Evolutionary conservation across 2,888 invertebrate species (phyloP).

Genomic region (Microdon myrmicae): DNA sequence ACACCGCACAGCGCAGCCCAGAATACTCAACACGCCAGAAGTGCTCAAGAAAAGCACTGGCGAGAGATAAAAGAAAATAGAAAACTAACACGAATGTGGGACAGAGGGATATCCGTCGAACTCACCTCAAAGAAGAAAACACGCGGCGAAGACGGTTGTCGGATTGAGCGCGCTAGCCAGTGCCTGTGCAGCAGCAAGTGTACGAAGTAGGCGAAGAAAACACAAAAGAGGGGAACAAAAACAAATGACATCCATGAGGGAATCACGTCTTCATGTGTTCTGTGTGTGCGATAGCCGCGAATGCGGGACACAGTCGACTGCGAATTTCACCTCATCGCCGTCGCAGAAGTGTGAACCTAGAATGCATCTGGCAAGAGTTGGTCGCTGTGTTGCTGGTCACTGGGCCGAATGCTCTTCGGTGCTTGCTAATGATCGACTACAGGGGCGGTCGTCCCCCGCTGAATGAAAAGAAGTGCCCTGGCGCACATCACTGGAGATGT

Average conservation of each 20-base stretch:
- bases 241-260: background rate
- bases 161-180: background rate
- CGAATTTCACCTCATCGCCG: too few relatives aligned
- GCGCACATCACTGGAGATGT: too few relatives aligned
- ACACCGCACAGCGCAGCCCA: conserved; percentile 1
- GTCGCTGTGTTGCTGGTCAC: too few relatives aligned
- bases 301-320: too few relatives aligned
- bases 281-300: background rate
- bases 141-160: too few relatives aligned
- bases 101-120: conserved; percentile 8
- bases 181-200: background rate
- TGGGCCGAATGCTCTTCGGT: too few relatives aligned
- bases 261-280: background rate
- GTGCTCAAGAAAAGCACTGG: background rate
- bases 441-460: too few relatives aligned
- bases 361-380: too few relatives aligned
- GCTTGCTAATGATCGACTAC: too few relatives aligned
- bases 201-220: background rate
- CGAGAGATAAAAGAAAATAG: conserved; percentile 25
- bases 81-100: conserved; percentile 24
- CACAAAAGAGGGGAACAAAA: background rate
- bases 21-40: conserved; percentile 3
- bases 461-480: too few relatives aligned
- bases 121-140: conserved; percentile 30
- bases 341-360: too few relatives aligned